Evolutionary conservation across 1,140 invertebrate species (phyloP), one percentile per base, ranked within the genome.

Genomic region (Ips nitidus): DNA sequence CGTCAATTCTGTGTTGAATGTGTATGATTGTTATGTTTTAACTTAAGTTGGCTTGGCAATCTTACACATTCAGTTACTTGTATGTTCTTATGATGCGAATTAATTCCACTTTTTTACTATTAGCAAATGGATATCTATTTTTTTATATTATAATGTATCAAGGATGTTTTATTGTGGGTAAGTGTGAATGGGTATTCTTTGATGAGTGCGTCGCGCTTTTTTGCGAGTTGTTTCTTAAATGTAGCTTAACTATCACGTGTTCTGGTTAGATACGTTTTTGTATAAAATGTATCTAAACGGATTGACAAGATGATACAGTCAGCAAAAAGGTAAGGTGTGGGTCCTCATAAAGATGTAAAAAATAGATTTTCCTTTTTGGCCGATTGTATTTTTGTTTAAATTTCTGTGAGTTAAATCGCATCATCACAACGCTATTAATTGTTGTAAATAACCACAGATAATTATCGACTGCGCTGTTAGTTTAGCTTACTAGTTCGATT

Each of bases 41-140:
- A 2, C n/a, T 47, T n/a, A n/a, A 47, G 45, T 47, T 47, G 45
- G n/a, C n/a, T 55, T 55, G 45, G 22, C 45, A 50, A 50, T 50
- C 45, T 22, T 22, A 3, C 45, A 50, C 45, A 6, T 22, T 22
- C 22, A 22, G 22, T 22, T 22, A 50, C 45, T 22, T 50, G 6
- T 50, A 1, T 50, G 22, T 50, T 6, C 45, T 22, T 50, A 59
- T 59, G 41, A 59, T 41, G 57, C 39, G 57, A 59, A 41, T 71
- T 71, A 71, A 71, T 71, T 55, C 50, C 2, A 38, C 4, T 71
- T 71, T 71, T 71, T 71, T 66, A 61, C 52, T 41, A 45, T 66
- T 71, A 71, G 69, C 69, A 66, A 71, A 71, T 71, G 69, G 69
- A 66, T 71, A 61, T 71, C 63, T 66, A 42, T 71, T 66, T 71